Evolutionary conservation across 2,888 invertebrate genomes (phyloP).

Genomic region (Platycheirus albimanus): DNA sequence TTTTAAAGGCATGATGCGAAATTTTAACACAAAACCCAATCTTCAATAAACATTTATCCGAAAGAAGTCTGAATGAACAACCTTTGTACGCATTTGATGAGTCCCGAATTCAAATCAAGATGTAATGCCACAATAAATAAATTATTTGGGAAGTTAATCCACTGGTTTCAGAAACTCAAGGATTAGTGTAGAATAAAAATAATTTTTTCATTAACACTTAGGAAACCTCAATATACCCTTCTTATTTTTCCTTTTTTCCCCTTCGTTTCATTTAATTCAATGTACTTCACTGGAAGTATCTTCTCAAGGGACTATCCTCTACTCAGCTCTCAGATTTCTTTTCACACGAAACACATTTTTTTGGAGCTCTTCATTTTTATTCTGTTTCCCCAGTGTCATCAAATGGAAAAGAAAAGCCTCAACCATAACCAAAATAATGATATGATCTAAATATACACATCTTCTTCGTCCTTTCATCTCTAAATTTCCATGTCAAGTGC

Average conservation of each 20-base stretch:
- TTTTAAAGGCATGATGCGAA: no score
- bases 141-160: no score
- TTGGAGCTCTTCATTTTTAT: background rate
- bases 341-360: background rate
- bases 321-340: background rate
- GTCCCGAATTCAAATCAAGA: no score
- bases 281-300: background rate
- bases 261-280: background rate
- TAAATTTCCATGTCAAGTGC: constrained; percentile 51
- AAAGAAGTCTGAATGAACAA: no score
- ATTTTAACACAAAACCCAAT: no score
- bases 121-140: no score
- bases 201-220: no score
- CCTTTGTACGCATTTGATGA: no score
- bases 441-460: constrained; percentile 54
- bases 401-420: constrained; percentile 19
- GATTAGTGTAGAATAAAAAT: no score
- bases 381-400: constrained; percentile 10
- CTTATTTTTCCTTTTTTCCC: background rate
- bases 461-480: constrained; percentile 21
- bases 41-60: no score
- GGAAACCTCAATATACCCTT: no score
- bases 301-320: background rate
- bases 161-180: no score
- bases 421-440: constrained; percentile 50